A percentile compares a stretch with the other conserved stretches of the same genome.
Conservation (phyloP, 30 jellyfish, hydroid and myxozoan species). For the Aurelia sp. region DNA sequence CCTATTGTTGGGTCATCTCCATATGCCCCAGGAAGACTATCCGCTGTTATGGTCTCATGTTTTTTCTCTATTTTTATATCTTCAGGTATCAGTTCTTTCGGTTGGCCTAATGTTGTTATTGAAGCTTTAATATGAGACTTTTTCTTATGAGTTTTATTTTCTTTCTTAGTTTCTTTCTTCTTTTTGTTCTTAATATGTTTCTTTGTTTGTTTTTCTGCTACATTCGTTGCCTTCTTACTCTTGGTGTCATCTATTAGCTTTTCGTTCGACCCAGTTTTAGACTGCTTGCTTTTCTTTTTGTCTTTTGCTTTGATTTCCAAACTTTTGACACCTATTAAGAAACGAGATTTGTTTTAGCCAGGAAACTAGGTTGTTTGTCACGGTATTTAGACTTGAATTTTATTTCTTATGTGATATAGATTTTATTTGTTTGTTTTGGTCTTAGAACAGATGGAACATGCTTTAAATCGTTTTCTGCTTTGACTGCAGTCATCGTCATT, state of each 20-base stretch:
- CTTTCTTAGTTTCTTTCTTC: conserved; percentile 28
- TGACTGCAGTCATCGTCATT: no score
- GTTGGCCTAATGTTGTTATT: conserved; percentile 31
- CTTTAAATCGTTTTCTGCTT: no score
- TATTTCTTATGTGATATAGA: no score
- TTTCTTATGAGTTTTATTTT: conserved; percentile 5
- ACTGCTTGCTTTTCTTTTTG: conserved; percentile 53
- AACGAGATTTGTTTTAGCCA: neutral
- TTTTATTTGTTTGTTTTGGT: no score
- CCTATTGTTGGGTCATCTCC: conserved; percentile 93
- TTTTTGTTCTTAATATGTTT: neutral
- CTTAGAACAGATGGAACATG: no score
- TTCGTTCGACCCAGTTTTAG: conserved; percentile 34
- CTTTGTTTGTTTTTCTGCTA: conserved; percentile 12
- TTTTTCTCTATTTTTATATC: conserved; percentile 85
- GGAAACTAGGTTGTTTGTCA: no score
- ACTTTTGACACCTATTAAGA: conserved; percentile 40
- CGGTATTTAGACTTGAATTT: no score
- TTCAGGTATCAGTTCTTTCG: conserved; percentile 88
- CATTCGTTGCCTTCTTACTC: conserved; percentile 8
- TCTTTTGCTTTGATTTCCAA: conserved; percentile 24
- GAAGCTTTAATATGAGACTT: conserved; percentile 4
- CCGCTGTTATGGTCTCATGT: conserved; percentile 78
- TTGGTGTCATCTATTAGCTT: conserved; percentile 44
- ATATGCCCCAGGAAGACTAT: conserved; percentile 96